Percentiles rank a stretch among this genome's conserved stretches.
phyloP scores from a whole-genome alignment of 2,888 invertebrate genomes.

The Diplolepis rosae region DNA sequence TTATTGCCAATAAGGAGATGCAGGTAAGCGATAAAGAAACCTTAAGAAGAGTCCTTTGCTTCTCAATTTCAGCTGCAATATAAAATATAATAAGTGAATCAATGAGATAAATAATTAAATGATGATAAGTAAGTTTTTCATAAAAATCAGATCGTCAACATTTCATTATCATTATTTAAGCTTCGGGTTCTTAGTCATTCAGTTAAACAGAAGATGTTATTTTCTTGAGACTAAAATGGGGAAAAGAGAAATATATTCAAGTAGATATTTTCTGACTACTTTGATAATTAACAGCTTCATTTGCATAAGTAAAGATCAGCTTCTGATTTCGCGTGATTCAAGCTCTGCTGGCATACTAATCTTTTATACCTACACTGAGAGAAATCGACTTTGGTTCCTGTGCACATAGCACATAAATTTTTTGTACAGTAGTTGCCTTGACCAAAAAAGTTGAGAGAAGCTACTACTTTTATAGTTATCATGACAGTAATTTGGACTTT shows the following conservation, averaged over 20 bases:
- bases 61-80: slow-evolving; percentile 55
- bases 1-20: slow-evolving; percentile 47
- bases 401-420: no score
- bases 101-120: no score
- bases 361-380: no score
- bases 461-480: no score
- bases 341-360: neutral
- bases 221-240: neutral
- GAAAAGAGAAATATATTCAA: neutral
- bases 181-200: neutral
- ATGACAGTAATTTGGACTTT: no score
- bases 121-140: no score
- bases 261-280: neutral
- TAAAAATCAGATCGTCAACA: no score
- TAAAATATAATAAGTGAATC: no score
- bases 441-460: no score
- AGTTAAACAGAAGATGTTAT: neutral
- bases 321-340: neutral
- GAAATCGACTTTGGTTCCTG: no score
- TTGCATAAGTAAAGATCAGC: neutral
- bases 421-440: no score
- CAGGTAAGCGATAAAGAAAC: slow-evolving; percentile 53
- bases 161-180: no score
- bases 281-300: neutral
- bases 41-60: slow-evolving; percentile 48